These are phyloP conservation scores for Corythucha ciliata DNA, from an alignment of 2,888 invertebrate species.

Conservation along the genomic window DNA sequence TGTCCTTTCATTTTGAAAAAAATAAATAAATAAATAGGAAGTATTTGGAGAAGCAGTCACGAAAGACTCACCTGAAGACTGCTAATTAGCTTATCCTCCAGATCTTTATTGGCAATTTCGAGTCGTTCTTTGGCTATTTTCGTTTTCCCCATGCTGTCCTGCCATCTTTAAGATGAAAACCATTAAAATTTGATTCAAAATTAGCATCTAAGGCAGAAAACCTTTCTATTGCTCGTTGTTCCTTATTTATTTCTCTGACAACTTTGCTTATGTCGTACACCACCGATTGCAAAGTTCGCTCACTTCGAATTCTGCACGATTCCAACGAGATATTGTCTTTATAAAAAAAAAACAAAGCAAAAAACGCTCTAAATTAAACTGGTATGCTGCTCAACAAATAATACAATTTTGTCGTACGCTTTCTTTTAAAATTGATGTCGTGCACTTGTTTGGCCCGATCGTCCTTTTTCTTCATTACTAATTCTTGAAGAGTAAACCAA, in stretches of 20 bases:
- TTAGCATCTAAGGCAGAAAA: neutral
- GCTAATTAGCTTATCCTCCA: slow-evolving; percentile 14
- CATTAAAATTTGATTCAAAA: neutral
- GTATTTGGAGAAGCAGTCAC: neutral
- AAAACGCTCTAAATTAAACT: neutral
- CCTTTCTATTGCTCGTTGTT: slow-evolving; percentile 17
- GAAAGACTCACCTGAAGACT: slow-evolving; percentile 11
- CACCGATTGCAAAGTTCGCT: slow-evolving; percentile 7
- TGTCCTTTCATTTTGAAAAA: slow-evolving; percentile 46
- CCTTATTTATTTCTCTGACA: slow-evolving; percentile 14
- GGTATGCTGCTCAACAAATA: neutral
- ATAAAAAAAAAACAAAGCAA: neutral
- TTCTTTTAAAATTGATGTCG: slow-evolving; percentile 21
- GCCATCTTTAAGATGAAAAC: neutral
- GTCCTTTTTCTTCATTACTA: slow-evolving; percentile 13
- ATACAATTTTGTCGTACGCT: slow-evolving; percentile 16
- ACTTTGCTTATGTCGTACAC: slow-evolving; percentile 2
- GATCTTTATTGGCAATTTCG: slow-evolving; percentile 3
- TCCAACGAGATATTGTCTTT: slow-evolving; percentile 17
- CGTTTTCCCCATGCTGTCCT: slow-evolving; percentile 10
- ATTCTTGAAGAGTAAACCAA: slow-evolving; percentile 20
- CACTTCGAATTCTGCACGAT: slow-evolving; percentile 10
- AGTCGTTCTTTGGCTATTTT: slow-evolving; percentile 17
- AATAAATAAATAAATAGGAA: neutral
- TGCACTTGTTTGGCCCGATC: slow-evolving; percentile 20